Conservation (phyloP, 2,113 vertebrate species). For the Empidonax alnorum region DNA sequence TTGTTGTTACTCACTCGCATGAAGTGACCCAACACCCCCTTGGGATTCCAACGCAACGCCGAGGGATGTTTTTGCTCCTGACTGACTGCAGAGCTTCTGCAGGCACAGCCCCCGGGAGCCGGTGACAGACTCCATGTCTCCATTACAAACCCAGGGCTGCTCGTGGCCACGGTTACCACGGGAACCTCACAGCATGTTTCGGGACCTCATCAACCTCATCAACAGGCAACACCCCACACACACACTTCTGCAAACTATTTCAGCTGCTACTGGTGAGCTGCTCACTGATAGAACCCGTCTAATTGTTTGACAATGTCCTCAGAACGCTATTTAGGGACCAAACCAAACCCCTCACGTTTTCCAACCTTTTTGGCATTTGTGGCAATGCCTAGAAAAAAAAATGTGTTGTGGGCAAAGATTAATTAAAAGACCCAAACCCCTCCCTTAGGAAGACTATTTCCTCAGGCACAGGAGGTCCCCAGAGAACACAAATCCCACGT, state of each 20-base stretch:
- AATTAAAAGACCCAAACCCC: neutral
- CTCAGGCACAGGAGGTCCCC: neutral
- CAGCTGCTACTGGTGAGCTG: neutral
- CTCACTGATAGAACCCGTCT: neutral
- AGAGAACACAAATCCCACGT: neutral
- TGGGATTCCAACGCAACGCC: neutral
- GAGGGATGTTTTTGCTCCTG: neutral
- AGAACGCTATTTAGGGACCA: neutral
- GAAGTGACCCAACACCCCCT: neutral
- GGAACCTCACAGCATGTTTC: neutral
- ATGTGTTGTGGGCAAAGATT: neutral
- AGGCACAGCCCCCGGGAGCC: neutral
- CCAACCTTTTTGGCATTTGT: neutral
- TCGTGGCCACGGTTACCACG: rapidly evolving
- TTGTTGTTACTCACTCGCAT: neutral
- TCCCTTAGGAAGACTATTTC: neutral
- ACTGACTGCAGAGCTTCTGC: neutral
- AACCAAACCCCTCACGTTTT: neutral
- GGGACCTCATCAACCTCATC: neutral
- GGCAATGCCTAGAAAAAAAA: neutral
- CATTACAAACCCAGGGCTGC: neutral
- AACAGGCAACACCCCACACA: neutral
- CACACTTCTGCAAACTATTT: neutral
- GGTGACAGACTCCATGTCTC: neutral
- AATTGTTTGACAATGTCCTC: neutral